Evolutionary conservation across 2,888 invertebrate genomes (phyloP).

Genomic region (Cataglyphis albicans): DNA sequence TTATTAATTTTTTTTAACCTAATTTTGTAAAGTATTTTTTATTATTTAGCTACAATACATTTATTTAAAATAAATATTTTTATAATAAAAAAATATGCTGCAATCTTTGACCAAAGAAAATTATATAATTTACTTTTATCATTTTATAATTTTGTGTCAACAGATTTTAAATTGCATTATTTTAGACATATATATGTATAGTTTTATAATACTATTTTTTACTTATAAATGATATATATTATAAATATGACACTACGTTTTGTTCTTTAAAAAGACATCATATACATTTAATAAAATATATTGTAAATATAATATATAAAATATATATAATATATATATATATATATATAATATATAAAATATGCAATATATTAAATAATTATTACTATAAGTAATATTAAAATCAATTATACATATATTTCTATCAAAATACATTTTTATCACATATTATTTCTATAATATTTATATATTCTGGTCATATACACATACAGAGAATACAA

Average conservation of each 20-base stretch:
- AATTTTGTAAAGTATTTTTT: background rate
- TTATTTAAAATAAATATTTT: background rate
- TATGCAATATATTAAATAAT: background rate
- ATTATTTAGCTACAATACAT: background rate
- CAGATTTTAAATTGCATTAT: background rate
- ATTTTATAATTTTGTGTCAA: background rate
- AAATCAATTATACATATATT: background rate
- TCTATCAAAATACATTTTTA: background rate
- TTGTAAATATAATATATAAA: background rate
- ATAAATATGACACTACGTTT: background rate
- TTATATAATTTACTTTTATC: background rate
- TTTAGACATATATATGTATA: background rate
- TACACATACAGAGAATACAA: too few species aligned
- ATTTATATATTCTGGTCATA: background rate
- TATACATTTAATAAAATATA: background rate
- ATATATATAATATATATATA: background rate
- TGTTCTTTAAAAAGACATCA: background rate
- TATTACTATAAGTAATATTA: background rate
- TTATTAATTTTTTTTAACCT: background rate
- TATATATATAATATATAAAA: background rate
- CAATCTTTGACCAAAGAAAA: background rate
- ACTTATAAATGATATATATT: background rate
- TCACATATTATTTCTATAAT: background rate
- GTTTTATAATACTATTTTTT: background rate
- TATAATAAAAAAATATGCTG: background rate